Evolutionary conservation across 2,113 vertebrate genomes (phyloP).

Genomic region (Paracanthobrama guichenoti): DNA sequence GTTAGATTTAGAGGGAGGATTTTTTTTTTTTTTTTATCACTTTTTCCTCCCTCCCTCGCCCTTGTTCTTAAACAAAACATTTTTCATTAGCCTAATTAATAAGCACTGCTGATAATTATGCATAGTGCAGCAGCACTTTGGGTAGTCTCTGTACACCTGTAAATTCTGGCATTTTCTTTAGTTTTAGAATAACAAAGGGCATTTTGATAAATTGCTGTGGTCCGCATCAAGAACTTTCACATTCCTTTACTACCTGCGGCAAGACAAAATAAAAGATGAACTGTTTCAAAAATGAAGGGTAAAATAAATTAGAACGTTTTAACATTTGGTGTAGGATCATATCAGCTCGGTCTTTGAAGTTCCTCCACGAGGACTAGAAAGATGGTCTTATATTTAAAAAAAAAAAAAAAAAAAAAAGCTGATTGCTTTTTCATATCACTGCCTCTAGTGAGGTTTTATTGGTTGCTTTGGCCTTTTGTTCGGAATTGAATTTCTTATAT

Average conservation of each 20-base stretch:
- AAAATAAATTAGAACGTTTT: not conserved
- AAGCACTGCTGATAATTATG: slow-evolving; percentile 61
- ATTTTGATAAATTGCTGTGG: not conserved
- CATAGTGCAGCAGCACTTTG: slow-evolving; percentile 46
- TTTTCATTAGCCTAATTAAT: slow-evolving; percentile 68
- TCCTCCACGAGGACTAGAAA: slow-evolving; percentile 55
- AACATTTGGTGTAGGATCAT: not conserved
- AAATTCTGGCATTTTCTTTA: not conserved
- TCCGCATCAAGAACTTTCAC: not conserved
- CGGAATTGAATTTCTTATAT: slow-evolving; percentile 76
- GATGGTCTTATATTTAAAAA: slow-evolving; percentile 65
- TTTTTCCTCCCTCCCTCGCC: not conserved
- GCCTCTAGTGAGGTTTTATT: slow-evolving; percentile 69
- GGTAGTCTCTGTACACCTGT: slow-evolving; percentile 7
- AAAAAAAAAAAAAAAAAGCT: slow-evolving; percentile 63
- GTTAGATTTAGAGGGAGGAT: slow-evolving; percentile 12
- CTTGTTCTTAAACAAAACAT: slow-evolving; percentile 50
- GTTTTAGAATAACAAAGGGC: slow-evolving; percentile 20
- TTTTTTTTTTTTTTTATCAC: not conserved
- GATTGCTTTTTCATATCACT: slow-evolving; percentile 78
- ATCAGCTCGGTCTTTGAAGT: slow-evolving; percentile 12
- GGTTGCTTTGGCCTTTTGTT: slow-evolving; percentile 72
- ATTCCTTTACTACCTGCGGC: not conserved
- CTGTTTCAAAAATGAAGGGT: not conserved
- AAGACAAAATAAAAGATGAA: not conserved